phyloP scores from a whole-genome alignment of 2,888 invertebrate genomes.

The Philaethria dido region DNA sequence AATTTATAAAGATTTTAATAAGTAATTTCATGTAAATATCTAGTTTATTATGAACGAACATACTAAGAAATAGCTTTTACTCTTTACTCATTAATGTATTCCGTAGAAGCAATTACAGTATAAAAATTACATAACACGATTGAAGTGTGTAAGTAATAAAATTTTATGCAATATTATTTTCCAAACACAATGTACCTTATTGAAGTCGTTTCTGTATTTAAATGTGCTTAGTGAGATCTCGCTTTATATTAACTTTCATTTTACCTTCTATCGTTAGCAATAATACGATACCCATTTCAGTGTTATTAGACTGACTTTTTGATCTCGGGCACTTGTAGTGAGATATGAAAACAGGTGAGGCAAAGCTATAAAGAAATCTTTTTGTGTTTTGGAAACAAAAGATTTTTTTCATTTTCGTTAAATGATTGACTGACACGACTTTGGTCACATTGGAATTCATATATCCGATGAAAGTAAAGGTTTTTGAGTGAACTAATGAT shows the following conservation, averaged over 20 bases:
- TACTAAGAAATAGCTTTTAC: too few species aligned
- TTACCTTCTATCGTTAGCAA: constrained; percentile 15
- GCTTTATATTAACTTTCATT: constrained; percentile 7
- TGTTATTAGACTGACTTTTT: constrained; percentile 4
- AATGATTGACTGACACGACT: neutral
- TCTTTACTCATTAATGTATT: neutral
- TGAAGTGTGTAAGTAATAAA: neutral
- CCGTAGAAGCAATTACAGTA: neutral
- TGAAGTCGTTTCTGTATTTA: constrained; percentile 4
- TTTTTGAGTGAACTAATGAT: neutral
- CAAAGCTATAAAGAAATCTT: neutral
- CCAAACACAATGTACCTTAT: neutral
- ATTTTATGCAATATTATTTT: neutral
- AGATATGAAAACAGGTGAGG: neutral
- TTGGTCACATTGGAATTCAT: neutral
- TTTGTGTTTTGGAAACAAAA: neutral
- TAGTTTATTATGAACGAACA: too few species aligned
- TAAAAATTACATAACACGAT: neutral
- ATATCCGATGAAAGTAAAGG: neutral
- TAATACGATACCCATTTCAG: constrained; percentile 13
- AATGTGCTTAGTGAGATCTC: constrained; percentile 1
- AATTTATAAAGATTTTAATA: too few species aligned
- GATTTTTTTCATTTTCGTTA: neutral
- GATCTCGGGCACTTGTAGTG: neutral
- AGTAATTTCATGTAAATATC: too few species aligned